Conservation (phyloP, 2,797 vertebrate species). For the Poecile montanus region DNA sequence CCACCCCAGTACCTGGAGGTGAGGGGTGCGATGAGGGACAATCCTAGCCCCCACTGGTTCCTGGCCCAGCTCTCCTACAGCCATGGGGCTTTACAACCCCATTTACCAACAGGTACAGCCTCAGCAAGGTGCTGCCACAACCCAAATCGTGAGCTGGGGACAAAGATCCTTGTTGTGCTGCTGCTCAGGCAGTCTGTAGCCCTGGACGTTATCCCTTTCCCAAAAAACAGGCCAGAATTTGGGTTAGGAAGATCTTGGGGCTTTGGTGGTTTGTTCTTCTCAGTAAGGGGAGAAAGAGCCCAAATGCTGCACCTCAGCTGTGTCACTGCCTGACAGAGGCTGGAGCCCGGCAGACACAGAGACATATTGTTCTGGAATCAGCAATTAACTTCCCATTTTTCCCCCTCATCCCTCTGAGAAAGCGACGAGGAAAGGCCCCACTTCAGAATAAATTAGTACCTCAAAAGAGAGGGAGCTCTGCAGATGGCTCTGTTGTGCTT, state of each 20-base stretch:
- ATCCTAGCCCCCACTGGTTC: neutral
- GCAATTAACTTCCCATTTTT: neutral
- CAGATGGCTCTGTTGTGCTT: neutral
- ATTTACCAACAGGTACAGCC: neutral
- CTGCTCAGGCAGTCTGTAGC: neutral
- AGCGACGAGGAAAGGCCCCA: neutral
- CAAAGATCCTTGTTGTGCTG: neutral
- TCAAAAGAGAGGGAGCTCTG: neutral
- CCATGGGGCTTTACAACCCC: neutral
- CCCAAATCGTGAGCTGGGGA: neutral
- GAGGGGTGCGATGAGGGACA: neutral
- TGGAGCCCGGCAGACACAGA: neutral
- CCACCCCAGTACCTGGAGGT: neutral
- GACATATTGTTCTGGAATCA: neutral
- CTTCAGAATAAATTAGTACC: neutral
- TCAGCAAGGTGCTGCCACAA: neutral
- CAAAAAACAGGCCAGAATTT: neutral
- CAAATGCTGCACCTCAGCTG: accelerated
- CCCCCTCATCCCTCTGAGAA: neutral
- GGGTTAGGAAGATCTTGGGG: neutral
- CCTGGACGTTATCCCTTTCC: neutral
- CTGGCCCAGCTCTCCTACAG: neutral
- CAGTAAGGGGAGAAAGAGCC: neutral
- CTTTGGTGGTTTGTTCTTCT: neutral
- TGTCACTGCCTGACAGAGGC: neutral